Conservation (phyloP, 2,888 invertebrate genomes). For the Drosophila macrospina region DNA sequence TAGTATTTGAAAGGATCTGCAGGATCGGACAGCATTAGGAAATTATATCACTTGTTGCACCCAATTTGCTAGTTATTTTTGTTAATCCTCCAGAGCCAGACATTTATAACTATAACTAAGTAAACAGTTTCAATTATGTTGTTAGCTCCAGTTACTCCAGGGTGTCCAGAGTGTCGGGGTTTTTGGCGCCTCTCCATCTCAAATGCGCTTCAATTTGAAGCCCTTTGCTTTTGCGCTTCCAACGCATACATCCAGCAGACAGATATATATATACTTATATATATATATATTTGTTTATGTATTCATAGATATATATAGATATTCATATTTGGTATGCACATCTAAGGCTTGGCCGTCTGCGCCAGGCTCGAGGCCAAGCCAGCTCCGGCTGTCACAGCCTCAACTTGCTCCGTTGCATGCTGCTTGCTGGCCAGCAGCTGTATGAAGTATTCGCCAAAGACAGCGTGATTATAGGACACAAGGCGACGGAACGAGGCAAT, state of each 20-base stretch:
- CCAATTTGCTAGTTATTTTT: too few species aligned
- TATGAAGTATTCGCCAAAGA: constrained; percentile 84
- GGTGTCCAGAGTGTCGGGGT: neutral
- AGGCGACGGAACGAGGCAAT: constrained; percentile 83
- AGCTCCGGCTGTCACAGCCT: constrained; percentile 24
- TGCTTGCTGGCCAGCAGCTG: constrained; percentile 75
- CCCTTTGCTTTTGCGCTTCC: constrained; percentile 6
- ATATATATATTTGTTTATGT: neutral
- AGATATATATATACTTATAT: neutral
- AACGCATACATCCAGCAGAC: constrained; percentile 10
- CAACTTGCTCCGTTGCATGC: constrained; percentile 11
- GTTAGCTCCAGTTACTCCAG: neutral
- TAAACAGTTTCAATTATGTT: constrained; percentile 1
- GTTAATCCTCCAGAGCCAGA: neutral
- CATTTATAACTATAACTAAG: constrained; percentile 2
- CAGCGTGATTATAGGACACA: constrained; percentile 85
- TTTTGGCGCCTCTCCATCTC: neutral
- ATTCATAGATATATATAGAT: neutral
- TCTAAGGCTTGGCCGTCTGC: constrained; percentile 59
- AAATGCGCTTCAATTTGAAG: neutral
- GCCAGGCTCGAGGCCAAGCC: constrained; percentile 30
- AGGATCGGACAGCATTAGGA: neutral
- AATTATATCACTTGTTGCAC: neutral
- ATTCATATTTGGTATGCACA: neutral
- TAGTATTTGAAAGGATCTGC: neutral